phyloP scores from a whole-genome alignment of 1,140 invertebrate genomes.

The Eufriesea mexicana region DNA sequence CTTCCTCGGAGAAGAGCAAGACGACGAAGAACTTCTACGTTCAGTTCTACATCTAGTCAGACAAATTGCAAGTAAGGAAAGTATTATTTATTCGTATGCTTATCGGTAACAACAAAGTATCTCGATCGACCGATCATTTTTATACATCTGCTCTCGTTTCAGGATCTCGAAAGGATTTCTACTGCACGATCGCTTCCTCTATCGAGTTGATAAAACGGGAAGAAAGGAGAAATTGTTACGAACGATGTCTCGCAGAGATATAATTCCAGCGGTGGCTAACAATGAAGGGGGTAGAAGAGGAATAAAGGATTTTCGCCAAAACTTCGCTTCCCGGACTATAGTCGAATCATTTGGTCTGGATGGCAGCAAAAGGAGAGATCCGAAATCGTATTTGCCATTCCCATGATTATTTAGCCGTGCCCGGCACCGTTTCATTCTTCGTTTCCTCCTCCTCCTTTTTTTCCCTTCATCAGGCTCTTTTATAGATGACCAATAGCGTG shows the following conservation, averaged over 20 bases:
- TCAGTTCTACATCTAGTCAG: too few relatives aligned
- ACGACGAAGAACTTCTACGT: neutral
- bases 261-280: neutral
- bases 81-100: too few relatives aligned
- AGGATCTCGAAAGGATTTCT: neutral
- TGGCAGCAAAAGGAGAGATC: conserved; percentile 60
- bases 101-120: too few relatives aligned
- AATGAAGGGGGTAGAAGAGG: conserved; percentile 12
- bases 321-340: conserved; percentile 53
- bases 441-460: neutral
- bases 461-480: conserved; percentile 60
- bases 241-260: conserved; percentile 31
- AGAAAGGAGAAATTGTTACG: conserved; percentile 21
- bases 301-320: conserved; percentile 75
- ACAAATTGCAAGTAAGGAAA: too few relatives aligned
- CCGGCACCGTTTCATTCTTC: conserved; percentile 54
- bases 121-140: neutral
- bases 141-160: neutral
- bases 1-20: neutral
- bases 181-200: neutral
- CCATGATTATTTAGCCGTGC: conserved; percentile 75
- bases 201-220: too few relatives aligned
- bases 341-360: conserved; percentile 67
- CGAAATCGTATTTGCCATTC: conserved; percentile 79
- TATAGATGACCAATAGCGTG: conserved; percentile 76